phyloP scores from a whole-genome alignment of 2,888 invertebrate genomes.

The Trichogramma evanescens region DNA sequence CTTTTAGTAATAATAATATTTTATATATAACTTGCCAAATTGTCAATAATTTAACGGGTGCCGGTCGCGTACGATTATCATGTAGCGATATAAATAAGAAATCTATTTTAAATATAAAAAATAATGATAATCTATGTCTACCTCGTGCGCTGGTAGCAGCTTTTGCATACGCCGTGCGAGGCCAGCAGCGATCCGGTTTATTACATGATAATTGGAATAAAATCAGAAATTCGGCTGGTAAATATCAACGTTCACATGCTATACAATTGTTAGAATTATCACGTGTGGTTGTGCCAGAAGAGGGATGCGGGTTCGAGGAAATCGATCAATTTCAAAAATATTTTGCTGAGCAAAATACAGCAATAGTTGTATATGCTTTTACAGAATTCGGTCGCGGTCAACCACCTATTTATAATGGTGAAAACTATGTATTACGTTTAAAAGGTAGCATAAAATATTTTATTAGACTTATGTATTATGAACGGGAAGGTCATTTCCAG shows the following conservation, averaged over 20 bases:
- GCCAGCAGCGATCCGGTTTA: conserved; percentile 2
- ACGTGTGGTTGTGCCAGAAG: neutral
- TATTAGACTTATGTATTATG: conserved; percentile 3
- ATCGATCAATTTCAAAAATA: conserved; percentile 5
- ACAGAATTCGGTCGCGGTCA: neutral
- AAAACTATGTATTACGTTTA: neutral
- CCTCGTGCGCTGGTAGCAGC: conserved; percentile 9
- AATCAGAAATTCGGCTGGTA: neutral
- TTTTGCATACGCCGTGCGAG: neutral
- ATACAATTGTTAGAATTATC: neutral
- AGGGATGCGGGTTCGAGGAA: neutral
- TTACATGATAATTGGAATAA: conserved; percentile 3
- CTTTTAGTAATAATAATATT: too few relatives aligned
- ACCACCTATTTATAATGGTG: conserved; percentile 1
- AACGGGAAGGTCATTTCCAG: neutral
- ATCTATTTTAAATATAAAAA: conserved; percentile 5
- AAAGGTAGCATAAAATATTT: neutral
- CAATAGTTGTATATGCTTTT: conserved; percentile 6
- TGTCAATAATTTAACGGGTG: neutral
- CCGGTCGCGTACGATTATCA: neutral
- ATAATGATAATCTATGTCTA: conserved; percentile 14
- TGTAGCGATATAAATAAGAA: neutral
- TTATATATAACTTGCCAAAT: neutral
- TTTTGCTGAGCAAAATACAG: conserved; percentile 2
- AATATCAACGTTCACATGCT: neutral